Percentiles rank a stretch among this genome's conserved stretches.
These are phyloP conservation scores for Agrypnus murinus DNA, from an alignment of 2,888 invertebrate species.

Conservation along the genomic window DNA sequence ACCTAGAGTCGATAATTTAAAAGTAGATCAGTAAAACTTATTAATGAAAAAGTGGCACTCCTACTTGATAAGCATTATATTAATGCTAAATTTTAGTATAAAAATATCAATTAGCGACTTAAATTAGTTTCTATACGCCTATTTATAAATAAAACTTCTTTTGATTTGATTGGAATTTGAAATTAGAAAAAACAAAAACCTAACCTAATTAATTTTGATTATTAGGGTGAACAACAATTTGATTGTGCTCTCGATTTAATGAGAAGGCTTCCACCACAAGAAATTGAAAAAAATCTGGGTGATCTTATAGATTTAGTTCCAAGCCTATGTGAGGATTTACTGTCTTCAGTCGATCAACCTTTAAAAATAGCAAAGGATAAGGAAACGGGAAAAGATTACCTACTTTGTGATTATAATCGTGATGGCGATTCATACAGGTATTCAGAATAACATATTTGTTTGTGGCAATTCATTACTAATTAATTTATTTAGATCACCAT, in stretches of 20 bases:
- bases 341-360: constrained; percentile 98
- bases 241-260: constrained; percentile 99
- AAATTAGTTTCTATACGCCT: neutral
- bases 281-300: constrained; percentile 98
- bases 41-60: constrained; percentile 12
- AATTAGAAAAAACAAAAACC: neutral
- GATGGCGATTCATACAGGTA: constrained; percentile 98
- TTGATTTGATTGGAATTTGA: neutral
- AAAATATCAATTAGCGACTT: neutral
- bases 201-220: constrained; percentile 17
- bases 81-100: no score
- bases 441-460: constrained; percentile 30
- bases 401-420: constrained; percentile 98
- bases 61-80: neutral
- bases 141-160: neutral
- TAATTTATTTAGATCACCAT: constrained; percentile 85
- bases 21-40: no score
- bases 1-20: no score
- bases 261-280: constrained; percentile 98
- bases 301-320: constrained; percentile 98
- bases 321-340: constrained; percentile 94
- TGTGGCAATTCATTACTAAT: neutral
- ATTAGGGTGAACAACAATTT: constrained; percentile 95
- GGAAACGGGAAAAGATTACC: constrained; percentile 95
- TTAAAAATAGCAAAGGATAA: constrained; percentile 97